A percentile compares a stretch with the other conserved stretches of the same genome.
Evolutionary conservation across 2,113 vertebrate species (phyloP).

Genomic region (Cinclus cinclus): DNA sequence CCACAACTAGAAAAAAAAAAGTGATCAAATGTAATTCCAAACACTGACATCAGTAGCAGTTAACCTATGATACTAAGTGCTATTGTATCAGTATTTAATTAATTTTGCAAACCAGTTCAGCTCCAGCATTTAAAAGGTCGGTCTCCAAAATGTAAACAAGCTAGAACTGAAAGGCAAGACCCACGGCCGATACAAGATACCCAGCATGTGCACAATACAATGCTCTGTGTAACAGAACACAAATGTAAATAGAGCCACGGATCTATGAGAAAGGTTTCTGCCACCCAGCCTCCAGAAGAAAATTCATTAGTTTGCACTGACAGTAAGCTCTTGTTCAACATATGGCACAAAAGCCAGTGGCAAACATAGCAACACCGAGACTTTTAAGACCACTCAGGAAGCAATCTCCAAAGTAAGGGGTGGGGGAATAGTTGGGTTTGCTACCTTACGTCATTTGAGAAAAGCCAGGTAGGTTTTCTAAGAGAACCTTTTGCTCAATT

Average conservation of each 20-base stretch:
- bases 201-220: background rate
- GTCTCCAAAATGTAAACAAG: background rate
- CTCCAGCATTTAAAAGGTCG: background rate
- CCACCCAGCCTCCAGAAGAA: background rate
- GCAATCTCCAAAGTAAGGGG: background rate
- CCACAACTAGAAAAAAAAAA: background rate
- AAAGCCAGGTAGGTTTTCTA: background rate
- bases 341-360: conserved; percentile 1
- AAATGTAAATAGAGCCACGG: background rate
- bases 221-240: background rate
- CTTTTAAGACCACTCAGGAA: background rate
- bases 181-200: background rate
- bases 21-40: background rate
- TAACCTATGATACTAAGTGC: background rate
- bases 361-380: background rate
- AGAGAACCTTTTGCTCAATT: background rate
- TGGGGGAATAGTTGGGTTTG: background rate
- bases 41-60: background rate
- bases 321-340: conserved; percentile 41
- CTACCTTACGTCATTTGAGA: background rate
- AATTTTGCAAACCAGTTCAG: background rate
- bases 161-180: background rate
- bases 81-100: background rate
- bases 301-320: conserved; percentile 35
- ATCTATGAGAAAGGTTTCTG: conserved; percentile 12